Evolutionary conservation across 2,888 invertebrate species (phyloP).

Genomic region (Lomographa bimaculata): DNA sequence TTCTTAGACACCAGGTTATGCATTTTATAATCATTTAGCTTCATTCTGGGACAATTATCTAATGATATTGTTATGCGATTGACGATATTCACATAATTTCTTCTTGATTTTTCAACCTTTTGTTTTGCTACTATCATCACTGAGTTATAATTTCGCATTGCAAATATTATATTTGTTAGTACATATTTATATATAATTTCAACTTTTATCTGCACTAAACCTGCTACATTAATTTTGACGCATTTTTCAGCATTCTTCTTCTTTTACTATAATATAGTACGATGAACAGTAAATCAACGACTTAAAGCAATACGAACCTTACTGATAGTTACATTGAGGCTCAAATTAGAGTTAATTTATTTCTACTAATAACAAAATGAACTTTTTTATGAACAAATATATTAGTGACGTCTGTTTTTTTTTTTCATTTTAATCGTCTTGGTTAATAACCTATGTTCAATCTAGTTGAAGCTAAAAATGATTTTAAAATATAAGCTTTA

Average conservation of each 20-base stretch:
- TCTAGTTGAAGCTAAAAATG: too few species aligned
- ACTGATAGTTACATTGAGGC: constrained; percentile 60
- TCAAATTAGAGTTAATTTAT: constrained; percentile 68
- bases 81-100: too few species aligned
- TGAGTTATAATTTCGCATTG: too few species aligned
- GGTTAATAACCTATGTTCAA: too few species aligned
- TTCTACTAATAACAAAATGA: constrained; percentile 52
- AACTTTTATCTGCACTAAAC: too few species aligned
- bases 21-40: constrained; percentile 58
- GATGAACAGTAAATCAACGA: constrained; percentile 57
- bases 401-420: too few species aligned
- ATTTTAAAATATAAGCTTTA: too few species aligned
- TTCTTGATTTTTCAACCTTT: not conserved
- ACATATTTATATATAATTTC: too few species aligned
- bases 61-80: constrained; percentile 15
- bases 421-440: too few species aligned
- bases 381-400: constrained; percentile 23
- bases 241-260: not conserved
- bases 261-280: too few species aligned
- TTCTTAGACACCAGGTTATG: constrained; percentile 67
- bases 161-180: too few species aligned
- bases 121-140: too few species aligned
- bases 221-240: not conserved
- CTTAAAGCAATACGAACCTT: constrained; percentile 66
- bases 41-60: constrained; percentile 28